These are phyloP conservation scores for Oscheius myriophilus DNA, from an alignment of 2,888 invertebrate species.

Conservation along the genomic window DNA sequence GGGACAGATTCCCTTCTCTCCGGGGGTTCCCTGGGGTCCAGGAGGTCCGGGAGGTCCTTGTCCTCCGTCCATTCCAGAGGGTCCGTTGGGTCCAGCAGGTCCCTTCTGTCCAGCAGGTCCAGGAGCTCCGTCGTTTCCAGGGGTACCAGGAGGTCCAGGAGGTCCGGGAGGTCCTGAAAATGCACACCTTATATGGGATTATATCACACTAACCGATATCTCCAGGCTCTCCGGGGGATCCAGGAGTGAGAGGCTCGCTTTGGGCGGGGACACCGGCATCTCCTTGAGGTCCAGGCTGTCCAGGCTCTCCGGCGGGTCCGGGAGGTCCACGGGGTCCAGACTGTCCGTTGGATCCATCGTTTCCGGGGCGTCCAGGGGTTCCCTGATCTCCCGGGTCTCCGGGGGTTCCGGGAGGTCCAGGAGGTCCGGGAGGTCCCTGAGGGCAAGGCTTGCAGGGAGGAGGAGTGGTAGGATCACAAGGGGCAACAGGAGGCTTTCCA, in stretches of 20 bases:
- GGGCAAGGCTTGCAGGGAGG: slow-evolving; percentile 63
- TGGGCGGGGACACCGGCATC: slow-evolving; percentile 53
- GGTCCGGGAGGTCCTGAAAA: slow-evolving; percentile 35
- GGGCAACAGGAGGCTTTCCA: slow-evolving; percentile 64
- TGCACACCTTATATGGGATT: no score
- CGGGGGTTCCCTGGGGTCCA: slow-evolving; percentile 46
- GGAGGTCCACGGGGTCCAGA: slow-evolving; percentile 34
- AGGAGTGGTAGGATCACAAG: slow-evolving; percentile 57
- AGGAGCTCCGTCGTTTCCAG: slow-evolving; percentile 36
- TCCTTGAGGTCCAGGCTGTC: slow-evolving; percentile 31
- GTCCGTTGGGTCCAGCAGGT: slow-evolving; percentile 66
- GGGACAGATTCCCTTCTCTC: slow-evolving; percentile 63
- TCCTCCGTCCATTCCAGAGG: slow-evolving; percentile 63
- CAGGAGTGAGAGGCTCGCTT: slow-evolving; percentile 47
- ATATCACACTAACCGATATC: slow-evolving; percentile 36
- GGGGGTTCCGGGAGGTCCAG: slow-evolving; percentile 42
- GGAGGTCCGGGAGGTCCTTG: slow-evolving; percentile 35
- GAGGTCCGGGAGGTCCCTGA: slow-evolving; percentile 55
- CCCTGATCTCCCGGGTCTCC: slow-evolving; percentile 32
- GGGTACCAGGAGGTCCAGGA: slow-evolving; percentile 58
- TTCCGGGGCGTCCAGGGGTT: slow-evolving; percentile 46
- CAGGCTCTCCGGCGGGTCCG: slow-evolving; percentile 26
- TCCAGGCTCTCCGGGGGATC: slow-evolving; percentile 60
- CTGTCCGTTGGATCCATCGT: slow-evolving; percentile 62
- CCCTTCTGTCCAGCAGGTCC: slow-evolving; percentile 55